Conservation (phyloP, 2,797 vertebrate genomes). For the Muraenolepis orangiensis region DNA sequence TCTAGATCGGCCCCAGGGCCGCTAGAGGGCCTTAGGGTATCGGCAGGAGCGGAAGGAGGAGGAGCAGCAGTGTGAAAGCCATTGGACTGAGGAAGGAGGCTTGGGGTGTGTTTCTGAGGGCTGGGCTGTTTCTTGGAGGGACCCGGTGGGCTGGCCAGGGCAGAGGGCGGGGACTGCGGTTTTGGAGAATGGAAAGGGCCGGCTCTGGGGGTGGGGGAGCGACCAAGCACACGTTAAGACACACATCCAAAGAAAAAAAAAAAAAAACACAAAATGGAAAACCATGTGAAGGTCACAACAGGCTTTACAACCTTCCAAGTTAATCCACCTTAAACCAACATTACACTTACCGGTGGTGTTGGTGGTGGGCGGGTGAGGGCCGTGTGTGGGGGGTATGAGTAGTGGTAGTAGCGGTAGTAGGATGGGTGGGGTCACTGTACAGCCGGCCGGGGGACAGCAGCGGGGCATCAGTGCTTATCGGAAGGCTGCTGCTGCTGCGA, state of each 20-base stretch:
- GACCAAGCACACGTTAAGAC: not conserved
- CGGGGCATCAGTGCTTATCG: constrained; percentile 80
- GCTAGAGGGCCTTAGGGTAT: constrained; percentile 38
- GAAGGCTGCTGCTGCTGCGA: constrained; percentile 78
- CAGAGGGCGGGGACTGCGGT: constrained; percentile 60
- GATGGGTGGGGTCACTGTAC: constrained; percentile 71
- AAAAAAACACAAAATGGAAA: not conserved
- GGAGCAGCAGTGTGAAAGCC: constrained; percentile 40
- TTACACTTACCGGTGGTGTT: constrained; percentile 67
- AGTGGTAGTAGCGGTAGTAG: too few species aligned
- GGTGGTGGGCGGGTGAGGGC: constrained; percentile 58
- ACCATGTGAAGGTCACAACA: not conserved
- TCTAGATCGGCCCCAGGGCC: constrained; percentile 25
- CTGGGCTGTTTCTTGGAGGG: constrained; percentile 60
- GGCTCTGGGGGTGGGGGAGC: constrained; percentile 60
- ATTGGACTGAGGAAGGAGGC: constrained; percentile 59
- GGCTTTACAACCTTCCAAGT: not conserved
- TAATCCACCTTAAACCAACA: not conserved
- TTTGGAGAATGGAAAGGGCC: constrained; percentile 68
- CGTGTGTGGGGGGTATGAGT: constrained; percentile 69
- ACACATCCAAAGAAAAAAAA: not conserved
- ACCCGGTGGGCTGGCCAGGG: constrained; percentile 43
- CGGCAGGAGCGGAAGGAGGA: not conserved
- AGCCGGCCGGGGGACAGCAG: constrained; percentile 70
- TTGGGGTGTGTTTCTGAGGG: constrained; percentile 58